Percentiles rank a stretch among this genome's conserved stretches.
These are phyloP conservation scores for Cydia splendana DNA, from an alignment of 1,140 invertebrate genomes.

Conservation along the genomic window DNA sequence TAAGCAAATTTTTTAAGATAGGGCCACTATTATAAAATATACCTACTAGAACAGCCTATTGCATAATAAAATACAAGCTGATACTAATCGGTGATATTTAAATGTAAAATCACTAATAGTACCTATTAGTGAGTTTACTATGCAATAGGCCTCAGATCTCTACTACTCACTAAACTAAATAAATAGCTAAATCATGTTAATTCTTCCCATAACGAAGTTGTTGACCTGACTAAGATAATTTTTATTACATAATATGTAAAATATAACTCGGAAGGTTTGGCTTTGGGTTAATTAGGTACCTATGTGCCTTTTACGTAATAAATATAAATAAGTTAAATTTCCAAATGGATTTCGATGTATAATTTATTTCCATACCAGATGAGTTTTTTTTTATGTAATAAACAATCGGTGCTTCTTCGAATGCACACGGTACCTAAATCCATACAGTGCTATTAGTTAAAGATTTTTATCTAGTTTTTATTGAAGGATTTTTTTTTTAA, in stretches of 20 bases:
- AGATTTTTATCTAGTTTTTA: too few relatives aligned
- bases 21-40: neutral
- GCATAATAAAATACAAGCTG: too few relatives aligned
- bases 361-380: neutral
- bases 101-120: too few relatives aligned
- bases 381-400: neutral
- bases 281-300: neutral
- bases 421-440: too few relatives aligned
- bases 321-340: neutral
- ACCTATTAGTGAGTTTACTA: too few relatives aligned
- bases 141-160: neutral
- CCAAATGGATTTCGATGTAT: neutral
- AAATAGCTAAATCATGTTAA: neutral
- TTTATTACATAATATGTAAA: conserved; percentile 16
- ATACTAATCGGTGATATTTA: too few relatives aligned
- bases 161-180: neutral
- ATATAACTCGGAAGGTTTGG: neutral
- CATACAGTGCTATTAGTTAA: too few relatives aligned
- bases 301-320: neutral
- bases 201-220: neutral
- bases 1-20: neutral
- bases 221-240: neutral
- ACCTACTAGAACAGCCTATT: neutral
- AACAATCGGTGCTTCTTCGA: too few relatives aligned
- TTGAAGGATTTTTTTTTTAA: too few relatives aligned